Evolutionary conservation across 2,888 invertebrate genomes (phyloP), one percentile per base, ranked within the genome.

Genomic region (Crematogaster levior): DNA sequence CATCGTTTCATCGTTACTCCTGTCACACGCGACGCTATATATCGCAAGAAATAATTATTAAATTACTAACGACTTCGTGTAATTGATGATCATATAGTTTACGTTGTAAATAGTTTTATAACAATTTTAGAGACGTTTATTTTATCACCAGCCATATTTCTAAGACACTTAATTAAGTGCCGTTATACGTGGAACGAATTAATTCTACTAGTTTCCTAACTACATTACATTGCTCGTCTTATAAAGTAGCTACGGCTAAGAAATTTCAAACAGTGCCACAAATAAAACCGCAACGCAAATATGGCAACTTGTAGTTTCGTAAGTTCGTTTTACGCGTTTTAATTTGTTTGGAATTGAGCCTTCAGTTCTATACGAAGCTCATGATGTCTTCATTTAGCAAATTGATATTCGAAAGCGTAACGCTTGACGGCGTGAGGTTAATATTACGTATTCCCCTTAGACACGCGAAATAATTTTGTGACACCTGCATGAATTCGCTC

Each of bases 401-500:
- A 82, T 30, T 74, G 21, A 58, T 53, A 74, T 82, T 84, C 30
- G 46, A 79, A 84, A 84, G 84, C 73, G 53, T 65, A 72, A 51
- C 48, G 51, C 43, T 58, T 40, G 21, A 46, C n/a, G n/a, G n/a
- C 27, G 51, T 65, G 72, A 80, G 18, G 40, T 58, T 73, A 24
- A 74, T 37, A 63, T 24, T 48, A 61, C 37, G 12, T 48, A 30
- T 40, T 43, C 51, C 5, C 15, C 7, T 10, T n/a, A 75, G 40
- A 77, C 12, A 40, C 15, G 66, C 10, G 21, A 66, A 66, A 66
- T 66, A 43, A 66, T 77, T 77, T 3, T 24, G 30, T 51, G 66
- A 66, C 77, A 77, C 53, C 40, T 65, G 53, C 30, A 30, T 15
- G 18, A 63, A 74, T 74, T 65, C 15, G 24, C 18, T 43, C 27